phyloP scores from a whole-genome alignment of 2,888 invertebrate genomes.

The Tachina grossa region DNA sequence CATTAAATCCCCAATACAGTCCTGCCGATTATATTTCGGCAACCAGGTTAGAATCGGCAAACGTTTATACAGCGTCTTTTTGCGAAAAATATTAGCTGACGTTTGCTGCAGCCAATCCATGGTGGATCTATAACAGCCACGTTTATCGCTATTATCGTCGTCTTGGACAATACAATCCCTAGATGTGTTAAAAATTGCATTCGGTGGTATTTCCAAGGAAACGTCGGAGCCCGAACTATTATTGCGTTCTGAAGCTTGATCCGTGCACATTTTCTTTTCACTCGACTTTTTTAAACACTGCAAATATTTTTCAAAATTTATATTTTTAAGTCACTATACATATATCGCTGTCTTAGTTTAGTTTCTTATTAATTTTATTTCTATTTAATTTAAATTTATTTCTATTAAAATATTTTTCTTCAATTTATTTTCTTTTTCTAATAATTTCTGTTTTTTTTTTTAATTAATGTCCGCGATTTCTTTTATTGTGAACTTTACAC shows the following conservation, averaged over 20 bases:
- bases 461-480: conserved; percentile 62
- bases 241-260: conserved; percentile 69
- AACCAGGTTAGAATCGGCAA: conserved; percentile 91
- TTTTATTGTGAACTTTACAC: conserved; percentile 70
- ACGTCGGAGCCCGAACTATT: conserved; percentile 76
- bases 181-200: conserved; percentile 80
- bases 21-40: conserved; percentile 88
- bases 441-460: conserved; percentile 23
- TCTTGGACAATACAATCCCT: conserved; percentile 84
- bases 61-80: conserved; percentile 89
- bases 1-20: conserved; percentile 93
- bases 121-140: conserved; percentile 75
- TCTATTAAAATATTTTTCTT: conserved; percentile 25
- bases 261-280: conserved; percentile 67
- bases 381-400: conserved; percentile 20
- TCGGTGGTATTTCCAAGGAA: conserved; percentile 81
- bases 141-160: conserved; percentile 77
- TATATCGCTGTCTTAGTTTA: conserved; percentile 5
- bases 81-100: conserved; percentile 85
- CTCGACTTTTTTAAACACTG: conserved; percentile 27
- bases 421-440: neutral
- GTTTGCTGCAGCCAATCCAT: conserved; percentile 78
- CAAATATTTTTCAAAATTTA: conserved; percentile 29
- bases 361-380: conserved; percentile 24
- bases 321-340: conserved; percentile 10